Conservation (phyloP, 2,888 invertebrate genomes). For the Bursaphelenchus okinawaensis region DNA sequence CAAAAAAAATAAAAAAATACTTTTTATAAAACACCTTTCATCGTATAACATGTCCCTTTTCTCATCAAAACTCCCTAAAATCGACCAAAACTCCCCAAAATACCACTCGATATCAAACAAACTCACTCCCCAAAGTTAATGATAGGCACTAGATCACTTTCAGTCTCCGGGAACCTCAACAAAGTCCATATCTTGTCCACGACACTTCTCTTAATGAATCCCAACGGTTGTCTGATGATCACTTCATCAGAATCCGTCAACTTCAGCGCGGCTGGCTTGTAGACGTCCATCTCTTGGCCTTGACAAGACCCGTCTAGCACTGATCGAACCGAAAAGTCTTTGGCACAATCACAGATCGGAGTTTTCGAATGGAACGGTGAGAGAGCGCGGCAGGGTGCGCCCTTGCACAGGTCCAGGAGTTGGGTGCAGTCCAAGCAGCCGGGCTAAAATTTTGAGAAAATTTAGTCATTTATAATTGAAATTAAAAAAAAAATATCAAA, state of each 20-base stretch:
- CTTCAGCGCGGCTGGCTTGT: background rate
- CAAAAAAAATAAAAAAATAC: no score
- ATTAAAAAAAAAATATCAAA: no score
- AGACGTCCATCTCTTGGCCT: background rate
- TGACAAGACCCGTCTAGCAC: background rate
- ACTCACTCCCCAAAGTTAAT: slow-evolving; percentile 22
- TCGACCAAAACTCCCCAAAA: background rate
- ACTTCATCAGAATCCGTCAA: background rate
- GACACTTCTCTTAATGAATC: slow-evolving; percentile 5
- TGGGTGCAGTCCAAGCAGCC: background rate
- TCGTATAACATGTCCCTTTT: background rate
- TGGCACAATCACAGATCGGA: slow-evolving; percentile 21
- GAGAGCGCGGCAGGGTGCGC: slow-evolving; percentile 18
- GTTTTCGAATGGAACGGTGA: slow-evolving; percentile 9
- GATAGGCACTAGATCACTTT: slow-evolving; percentile 12
- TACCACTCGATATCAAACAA: background rate
- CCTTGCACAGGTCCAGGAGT: slow-evolving; percentile 2
- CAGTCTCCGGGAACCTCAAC: slow-evolving; percentile 22
- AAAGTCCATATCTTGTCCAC: slow-evolving; percentile 28
- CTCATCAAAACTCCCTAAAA: background rate
- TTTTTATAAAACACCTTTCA: background rate
- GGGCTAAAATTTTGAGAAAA: background rate
- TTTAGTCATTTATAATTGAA: no score
- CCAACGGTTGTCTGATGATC: background rate
- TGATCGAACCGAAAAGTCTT: slow-evolving; percentile 10